A percentile compares a stretch with the other conserved stretches of the same genome.
phyloP scores from a whole-genome alignment of 2,888 invertebrate genomes.

The Cheilosia grossa region DNA sequence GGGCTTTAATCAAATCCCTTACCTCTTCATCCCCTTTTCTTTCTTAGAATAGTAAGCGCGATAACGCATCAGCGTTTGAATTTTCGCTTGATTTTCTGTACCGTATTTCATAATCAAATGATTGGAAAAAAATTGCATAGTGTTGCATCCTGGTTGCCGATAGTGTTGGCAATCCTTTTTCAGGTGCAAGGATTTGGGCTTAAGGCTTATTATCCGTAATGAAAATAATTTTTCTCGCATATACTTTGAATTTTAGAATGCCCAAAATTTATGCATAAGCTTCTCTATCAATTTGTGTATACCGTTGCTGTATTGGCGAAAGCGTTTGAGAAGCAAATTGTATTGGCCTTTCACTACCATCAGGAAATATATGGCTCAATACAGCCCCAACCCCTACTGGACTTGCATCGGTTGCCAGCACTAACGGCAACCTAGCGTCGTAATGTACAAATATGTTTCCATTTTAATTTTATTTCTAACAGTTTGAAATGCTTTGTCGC shows the following conservation, averaged over 20 bases:
- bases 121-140: slow-evolving; percentile 4
- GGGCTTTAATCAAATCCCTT: not conserved
- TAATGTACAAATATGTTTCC: slow-evolving; percentile 76
- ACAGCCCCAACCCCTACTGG: slow-evolving; percentile 68
- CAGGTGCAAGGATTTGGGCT: slow-evolving; percentile 65
- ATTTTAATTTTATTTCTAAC: slow-evolving; percentile 73
- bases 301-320: slow-evolving; percentile 9
- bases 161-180: slow-evolving; percentile 60
- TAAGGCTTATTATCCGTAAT: slow-evolving; percentile 76
- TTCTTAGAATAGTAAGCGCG: slow-evolving; percentile 27
- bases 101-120: slow-evolving; percentile 18
- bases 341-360: slow-evolving; percentile 78
- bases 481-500: slow-evolving; percentile 75
- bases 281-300: slow-evolving; percentile 74
- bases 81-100: slow-evolving; percentile 22
- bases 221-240: slow-evolving; percentile 77
- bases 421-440: slow-evolving; percentile 75
- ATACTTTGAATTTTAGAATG: slow-evolving; percentile 80
- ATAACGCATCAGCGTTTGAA: slow-evolving; percentile 51
- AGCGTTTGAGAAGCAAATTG: slow-evolving; percentile 79
- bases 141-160: slow-evolving; percentile 1
- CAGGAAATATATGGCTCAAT: slow-evolving; percentile 76
- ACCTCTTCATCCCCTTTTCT: slow-evolving; percentile 32
- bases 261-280: slow-evolving; percentile 80
- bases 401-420: slow-evolving; percentile 76